Conservation (phyloP, 2,797 vertebrate genomes). For the Buceros bicornis region DNA sequence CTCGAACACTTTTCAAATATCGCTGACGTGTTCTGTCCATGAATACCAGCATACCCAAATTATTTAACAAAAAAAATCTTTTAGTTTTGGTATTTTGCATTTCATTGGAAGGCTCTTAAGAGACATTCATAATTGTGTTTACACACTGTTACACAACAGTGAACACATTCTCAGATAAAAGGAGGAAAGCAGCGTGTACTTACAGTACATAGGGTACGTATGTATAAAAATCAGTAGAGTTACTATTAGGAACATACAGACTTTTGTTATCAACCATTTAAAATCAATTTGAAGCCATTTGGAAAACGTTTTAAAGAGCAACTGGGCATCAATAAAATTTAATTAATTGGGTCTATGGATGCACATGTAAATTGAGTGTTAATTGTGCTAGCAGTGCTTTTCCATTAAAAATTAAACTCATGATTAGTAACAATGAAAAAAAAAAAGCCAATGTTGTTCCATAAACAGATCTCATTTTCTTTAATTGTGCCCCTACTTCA, state of each 20-base stretch:
- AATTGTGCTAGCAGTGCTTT: slow-evolving; percentile 84
- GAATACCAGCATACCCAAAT: not conserved
- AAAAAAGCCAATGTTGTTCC: slow-evolving; percentile 58
- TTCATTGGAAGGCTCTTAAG: not conserved
- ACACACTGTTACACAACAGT: not conserved
- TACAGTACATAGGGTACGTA: slow-evolving; percentile 17
- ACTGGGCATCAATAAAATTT: slow-evolving; percentile 85
- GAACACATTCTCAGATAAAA: not conserved
- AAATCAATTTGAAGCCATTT: slow-evolving; percentile 84
- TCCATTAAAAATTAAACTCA: slow-evolving; percentile 86
- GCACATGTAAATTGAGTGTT: slow-evolving; percentile 85
- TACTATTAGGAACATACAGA: slow-evolving; percentile 56
- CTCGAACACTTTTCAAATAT: not conserved
- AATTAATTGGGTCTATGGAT: slow-evolving; percentile 85
- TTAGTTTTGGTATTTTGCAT: not conserved
- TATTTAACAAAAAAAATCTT: too few relatives aligned
- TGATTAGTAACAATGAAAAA: slow-evolving; percentile 78
- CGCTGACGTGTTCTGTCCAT: not conserved
- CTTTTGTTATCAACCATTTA: slow-evolving; percentile 77
- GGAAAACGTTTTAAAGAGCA: slow-evolving; percentile 84
- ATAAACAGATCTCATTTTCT: slow-evolving; percentile 75
- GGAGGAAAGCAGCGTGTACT: not conserved
- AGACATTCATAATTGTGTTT: not conserved
- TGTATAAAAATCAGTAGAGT: slow-evolving; percentile 35
- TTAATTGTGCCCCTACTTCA: slow-evolving; percentile 69